Evolutionary conservation across 2,888 invertebrate genomes (phyloP), one percentile per base, ranked within the genome.

Genomic region (Macrosoma leucophasiata): DNA sequence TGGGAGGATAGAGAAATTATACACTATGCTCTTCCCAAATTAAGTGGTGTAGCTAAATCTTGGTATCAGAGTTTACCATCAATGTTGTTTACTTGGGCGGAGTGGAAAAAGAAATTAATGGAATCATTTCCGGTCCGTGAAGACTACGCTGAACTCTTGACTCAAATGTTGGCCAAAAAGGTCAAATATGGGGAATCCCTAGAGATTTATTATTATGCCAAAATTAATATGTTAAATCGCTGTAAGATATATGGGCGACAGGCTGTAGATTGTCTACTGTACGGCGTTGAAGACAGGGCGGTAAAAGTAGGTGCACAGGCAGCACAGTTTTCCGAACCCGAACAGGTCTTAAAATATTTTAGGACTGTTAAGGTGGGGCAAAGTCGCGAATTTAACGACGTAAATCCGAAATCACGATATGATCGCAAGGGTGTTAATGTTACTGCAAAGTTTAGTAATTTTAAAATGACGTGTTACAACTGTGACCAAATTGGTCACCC

Each of bases 11-110:
- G 13, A 11, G 34, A 37, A n/a, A 37, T 23, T 1, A 31, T 37
- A 3, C 37, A 41, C 13, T 35, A 32, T 14, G 10, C 39, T n/a
- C 15, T 39, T 3, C 39, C 35, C 1, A 39, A 39, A 29, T 12
- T 39, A 14, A 7, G 3, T 9, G 37, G 49, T 1, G 12, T 41
- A 4, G 48, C 50, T 3, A 43, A 42, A 20, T 6, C 29, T 1
- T 51, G 46, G 48, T 50, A 48, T 24, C 43, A 50, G 9, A 40
- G 39, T 1, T 23, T 50, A 4, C 40, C 48, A 3, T 29, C 36
- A 2, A 3, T 49, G 5, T 6, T 36, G 5, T 26, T 26, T 29
- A 36, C 33, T 21, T 47, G 45, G 43, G 1, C 15, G 0, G 45
- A 50, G 17, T 47, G 46, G 46, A 43, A 48, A 23, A 32, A 11